Base-by-base conservation (phyloP, 2,113 vertebrate species). In the Zosterops pallidus region DNA sequence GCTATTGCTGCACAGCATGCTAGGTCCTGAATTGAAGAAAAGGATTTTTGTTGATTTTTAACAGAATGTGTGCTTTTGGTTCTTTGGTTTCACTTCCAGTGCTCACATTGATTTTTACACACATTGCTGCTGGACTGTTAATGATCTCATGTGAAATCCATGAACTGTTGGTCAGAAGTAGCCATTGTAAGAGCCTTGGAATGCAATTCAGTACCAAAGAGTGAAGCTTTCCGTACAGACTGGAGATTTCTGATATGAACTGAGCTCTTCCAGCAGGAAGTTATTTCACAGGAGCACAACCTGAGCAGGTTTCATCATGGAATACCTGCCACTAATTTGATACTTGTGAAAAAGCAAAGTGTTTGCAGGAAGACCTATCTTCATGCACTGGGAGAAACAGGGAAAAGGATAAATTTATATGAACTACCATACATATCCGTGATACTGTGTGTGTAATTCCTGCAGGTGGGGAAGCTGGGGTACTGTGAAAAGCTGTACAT, bases 131-230 rank as follows among this genome's bases (percentile, higher is more conserved):
- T 65, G 52, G 8, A 12, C n/a, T 47, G 10, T 47, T 47, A 7
- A 8, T 0, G 0, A 15, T 37, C 29, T 75, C 21, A n/a, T 57
- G 20, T 70, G 62, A 33, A 67, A 28, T 37, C 29, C 9, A 5
- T 37, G 25, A 65, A 20, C 6, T 72, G 14, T 31, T 72, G 47
- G 39, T 62, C 46, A 8, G 29, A 69, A 29, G 6, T 5, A 31
- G 21, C 41, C n/a, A 8, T 24, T 77, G 14, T 52, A 25, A 78
- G 71, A 83, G 14, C 56, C 12, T 86, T 47, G 39, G 41, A 21
- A 18, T 59, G 46, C 35, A 83, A 1, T 67, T 90, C 23, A 53
- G 7, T 50, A n/a, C 12, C 3, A 6, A 6, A 11, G 35, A 50
- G 37, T 41, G 42, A 89, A 57, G 21, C 19, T 21, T 49, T 72